A percentile compares a stretch with the other conserved stretches of the same genome.
These are phyloP conservation scores for Nansenia antarctica DNA, from an alignment of 2,113 vertebrate genomes.

Conservation along the genomic window DNA sequence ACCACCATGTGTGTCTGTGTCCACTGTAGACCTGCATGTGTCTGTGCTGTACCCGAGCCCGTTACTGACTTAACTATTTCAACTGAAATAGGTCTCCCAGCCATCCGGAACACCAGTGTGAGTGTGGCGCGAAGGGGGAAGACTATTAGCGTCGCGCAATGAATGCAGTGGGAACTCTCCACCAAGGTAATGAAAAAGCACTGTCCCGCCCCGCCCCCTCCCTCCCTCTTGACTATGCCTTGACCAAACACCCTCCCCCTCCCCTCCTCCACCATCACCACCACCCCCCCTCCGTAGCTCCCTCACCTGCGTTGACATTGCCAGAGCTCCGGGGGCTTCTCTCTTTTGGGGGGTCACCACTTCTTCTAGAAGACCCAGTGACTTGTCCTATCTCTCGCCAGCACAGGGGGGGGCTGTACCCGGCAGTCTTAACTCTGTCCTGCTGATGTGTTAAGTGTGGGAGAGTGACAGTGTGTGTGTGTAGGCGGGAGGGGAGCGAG, in stretches of 20 bases:
- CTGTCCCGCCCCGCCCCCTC: conserved; percentile 36
- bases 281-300: conserved; percentile 35
- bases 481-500: not conserved
- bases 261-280: conserved; percentile 15
- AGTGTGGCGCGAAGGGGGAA: conserved; percentile 50
- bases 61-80: conserved; percentile 73
- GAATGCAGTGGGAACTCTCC: conserved; percentile 50
- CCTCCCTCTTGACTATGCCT: conserved; percentile 64
- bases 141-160: conserved; percentile 58
- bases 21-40: conserved; percentile 70
- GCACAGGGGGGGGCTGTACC: conserved; percentile 16
- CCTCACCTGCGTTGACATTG: not conserved
- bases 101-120: conserved; percentile 53
- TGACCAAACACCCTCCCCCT: conserved; percentile 46
- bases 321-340: conserved; percentile 8
- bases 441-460: conserved; percentile 15
- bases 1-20: conserved; percentile 57
- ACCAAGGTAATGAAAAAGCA: conserved; percentile 68
- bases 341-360: not conserved
- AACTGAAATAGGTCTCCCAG: conserved; percentile 73
- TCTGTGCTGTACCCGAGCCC: conserved; percentile 52
- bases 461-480: conserved; percentile 26
- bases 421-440: conserved; percentile 17
- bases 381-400: conserved; percentile 27
- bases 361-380: conserved; percentile 8